Percentiles rank a stretch among this genome's conserved stretches.
Conservation (phyloP, 2,888 invertebrate genomes). For the Eurytoma adleriae region DNA sequence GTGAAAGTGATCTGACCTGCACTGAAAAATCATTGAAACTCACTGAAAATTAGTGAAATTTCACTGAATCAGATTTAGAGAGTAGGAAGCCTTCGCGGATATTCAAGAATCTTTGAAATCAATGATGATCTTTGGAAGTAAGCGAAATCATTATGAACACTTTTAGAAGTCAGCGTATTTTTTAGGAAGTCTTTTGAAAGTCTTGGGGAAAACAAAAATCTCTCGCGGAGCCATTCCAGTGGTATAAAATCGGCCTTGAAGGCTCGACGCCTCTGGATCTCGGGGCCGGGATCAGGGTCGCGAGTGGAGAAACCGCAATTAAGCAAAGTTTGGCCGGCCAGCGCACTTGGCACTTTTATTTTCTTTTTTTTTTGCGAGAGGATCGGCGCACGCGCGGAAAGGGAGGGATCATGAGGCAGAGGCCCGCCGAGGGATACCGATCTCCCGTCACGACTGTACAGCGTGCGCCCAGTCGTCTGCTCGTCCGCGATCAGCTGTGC, state of each 20-base stretch:
- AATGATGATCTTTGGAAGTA: too few relatives aligned
- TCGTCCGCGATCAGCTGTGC: background rate
- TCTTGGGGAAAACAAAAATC: too few relatives aligned
- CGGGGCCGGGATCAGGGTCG: background rate
- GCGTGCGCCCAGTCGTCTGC: constrained; percentile 6
- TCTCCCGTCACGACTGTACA: constrained; percentile 51
- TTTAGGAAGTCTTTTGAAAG: too few relatives aligned
- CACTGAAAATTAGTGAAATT: too few relatives aligned
- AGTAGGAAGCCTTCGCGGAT: too few relatives aligned
- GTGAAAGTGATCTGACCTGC: background rate
- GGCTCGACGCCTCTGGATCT: too few relatives aligned
- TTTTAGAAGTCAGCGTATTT: too few relatives aligned
- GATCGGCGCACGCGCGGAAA: background rate
- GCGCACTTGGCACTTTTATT: background rate
- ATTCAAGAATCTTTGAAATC: too few relatives aligned
- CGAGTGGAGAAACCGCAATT: constrained; percentile 35
- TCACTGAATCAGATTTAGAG: too few relatives aligned
- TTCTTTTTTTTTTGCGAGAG: background rate
- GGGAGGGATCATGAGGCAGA: background rate
- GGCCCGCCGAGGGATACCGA: constrained; percentile 31
- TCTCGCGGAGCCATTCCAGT: too few relatives aligned
- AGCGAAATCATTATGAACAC: too few relatives aligned
- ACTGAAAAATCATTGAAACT: background rate
- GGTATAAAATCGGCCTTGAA: too few relatives aligned
- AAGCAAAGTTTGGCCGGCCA: constrained; percentile 19